Evolutionary conservation across 2,888 invertebrate genomes (phyloP).

Genomic region (Meteorus cinctellus): DNA sequence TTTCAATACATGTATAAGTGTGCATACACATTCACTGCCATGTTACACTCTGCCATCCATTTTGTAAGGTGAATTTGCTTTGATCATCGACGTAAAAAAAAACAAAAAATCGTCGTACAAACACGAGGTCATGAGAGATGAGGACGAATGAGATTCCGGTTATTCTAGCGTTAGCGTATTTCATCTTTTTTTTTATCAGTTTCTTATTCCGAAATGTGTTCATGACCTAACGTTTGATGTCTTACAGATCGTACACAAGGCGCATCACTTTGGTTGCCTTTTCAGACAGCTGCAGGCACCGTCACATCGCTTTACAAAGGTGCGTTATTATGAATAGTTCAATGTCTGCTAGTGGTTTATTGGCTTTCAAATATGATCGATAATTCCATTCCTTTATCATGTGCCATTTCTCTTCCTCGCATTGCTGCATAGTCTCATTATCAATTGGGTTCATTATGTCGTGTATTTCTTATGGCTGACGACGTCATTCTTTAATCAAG

Average conservation of each 20-base stretch:
- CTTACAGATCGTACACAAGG: slow-evolving; percentile 80
- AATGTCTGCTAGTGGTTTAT: slow-evolving; percentile 43
- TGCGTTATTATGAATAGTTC: slow-evolving; percentile 63
- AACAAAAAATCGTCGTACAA: neutral
- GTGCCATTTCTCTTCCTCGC: neutral
- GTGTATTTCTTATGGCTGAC: neutral
- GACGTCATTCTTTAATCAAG: neutral
- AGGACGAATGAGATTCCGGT: neutral
- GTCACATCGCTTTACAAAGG: slow-evolving; percentile 87
- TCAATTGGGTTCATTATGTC: neutral
- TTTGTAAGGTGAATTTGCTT: slow-evolving; percentile 15
- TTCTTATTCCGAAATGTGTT: slow-evolving; percentile 16
- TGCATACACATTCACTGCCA: slow-evolving; percentile 17
- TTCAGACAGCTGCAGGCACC: slow-evolving; percentile 86
- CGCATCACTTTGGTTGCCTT: slow-evolving; percentile 82
- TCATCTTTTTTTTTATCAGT: neutral
- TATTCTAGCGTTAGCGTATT: neutral
- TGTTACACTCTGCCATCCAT: slow-evolving; percentile 35
- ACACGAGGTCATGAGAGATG: neutral
- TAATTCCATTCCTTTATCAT: slow-evolving; percentile 10
- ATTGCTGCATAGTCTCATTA: neutral
- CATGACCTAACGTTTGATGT: slow-evolving; percentile 42
- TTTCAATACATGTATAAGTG: neutral
- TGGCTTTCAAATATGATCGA: neutral
- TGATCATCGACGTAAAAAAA: neutral